Conservation (phyloP, 2,797 vertebrate genomes). For the Lagodon rhomboides region DNA sequence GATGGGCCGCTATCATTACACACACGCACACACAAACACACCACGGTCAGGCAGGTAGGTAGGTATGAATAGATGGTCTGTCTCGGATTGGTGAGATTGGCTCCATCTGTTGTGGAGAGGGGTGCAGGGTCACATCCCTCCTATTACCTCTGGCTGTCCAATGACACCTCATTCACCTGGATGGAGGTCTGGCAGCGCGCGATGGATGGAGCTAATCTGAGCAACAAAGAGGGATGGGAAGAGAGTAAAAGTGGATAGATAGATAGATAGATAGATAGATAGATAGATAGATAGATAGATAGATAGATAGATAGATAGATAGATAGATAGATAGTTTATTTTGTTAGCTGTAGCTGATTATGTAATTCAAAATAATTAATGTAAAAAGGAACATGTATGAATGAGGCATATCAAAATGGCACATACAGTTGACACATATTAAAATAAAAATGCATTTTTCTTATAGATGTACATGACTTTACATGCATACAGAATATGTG, state of each 20-base stretch:
- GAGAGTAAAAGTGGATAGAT: constrained; percentile 15
- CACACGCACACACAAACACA: constrained; percentile 53
- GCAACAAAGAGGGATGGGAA: constrained; percentile 34
- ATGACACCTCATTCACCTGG: constrained; percentile 70
- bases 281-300: constrained; percentile 37
- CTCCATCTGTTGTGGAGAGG: constrained; percentile 75
- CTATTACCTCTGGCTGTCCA: constrained; percentile 69
- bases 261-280: constrained; percentile 24
- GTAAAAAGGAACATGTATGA: no score
- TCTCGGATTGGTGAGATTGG: constrained; percentile 74
- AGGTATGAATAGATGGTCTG: constrained; percentile 74
- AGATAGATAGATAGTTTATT: constrained; percentile 7
- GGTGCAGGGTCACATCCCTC: constrained; percentile 75
- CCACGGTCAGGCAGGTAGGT: constrained; percentile 44
- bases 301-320: constrained; percentile 26
- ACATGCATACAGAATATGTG: no score
- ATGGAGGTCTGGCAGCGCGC: constrained; percentile 44
- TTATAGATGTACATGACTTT: no score
- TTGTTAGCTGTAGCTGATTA: no score
- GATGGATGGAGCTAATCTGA: constrained; percentile 68
- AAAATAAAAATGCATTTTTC: no score
- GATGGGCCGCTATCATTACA: constrained; percentile 70
- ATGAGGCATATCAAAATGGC: no score
- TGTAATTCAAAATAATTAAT: no score
- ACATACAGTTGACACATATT: no score